phyloP scores from a whole-genome alignment of 1,140 invertebrate species.

The Penaeus chinensis region DNA sequence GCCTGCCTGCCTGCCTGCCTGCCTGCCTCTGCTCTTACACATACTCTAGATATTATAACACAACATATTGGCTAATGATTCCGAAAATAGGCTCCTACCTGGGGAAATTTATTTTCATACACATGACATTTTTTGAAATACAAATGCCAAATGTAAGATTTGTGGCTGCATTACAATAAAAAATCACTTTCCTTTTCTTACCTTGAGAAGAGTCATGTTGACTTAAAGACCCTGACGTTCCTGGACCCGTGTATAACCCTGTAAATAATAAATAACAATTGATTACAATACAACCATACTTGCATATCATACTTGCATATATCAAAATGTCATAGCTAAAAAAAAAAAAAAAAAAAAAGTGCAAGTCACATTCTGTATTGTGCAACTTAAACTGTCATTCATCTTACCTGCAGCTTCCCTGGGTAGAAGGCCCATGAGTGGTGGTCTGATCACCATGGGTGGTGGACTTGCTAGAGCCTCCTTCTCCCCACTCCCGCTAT shows the following conservation, averaged over 20 bases:
- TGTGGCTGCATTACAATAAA: slow-evolving; percentile 28
- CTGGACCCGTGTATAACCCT: slow-evolving; percentile 60
- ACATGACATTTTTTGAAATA: too few species aligned
- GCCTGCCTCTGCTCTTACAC: too few species aligned
- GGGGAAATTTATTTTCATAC: too few species aligned
- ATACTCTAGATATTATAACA: too few species aligned
- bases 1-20: too few species aligned
- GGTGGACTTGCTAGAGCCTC: slow-evolving; percentile 59
- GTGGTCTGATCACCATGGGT: slow-evolving; percentile 63
- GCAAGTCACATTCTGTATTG: neutral
- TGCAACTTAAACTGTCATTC: too few species aligned
- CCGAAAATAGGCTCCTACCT: too few species aligned
- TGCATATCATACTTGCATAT: neutral
- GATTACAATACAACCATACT: neutral
- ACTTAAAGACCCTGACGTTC: slow-evolving; percentile 61
- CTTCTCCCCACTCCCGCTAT: slow-evolving; percentile 49
- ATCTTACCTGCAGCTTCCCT: slow-evolving; percentile 59
- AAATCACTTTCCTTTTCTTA: slow-evolving; percentile 36
- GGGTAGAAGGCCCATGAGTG: slow-evolving; percentile 60
- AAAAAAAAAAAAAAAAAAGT: neutral
- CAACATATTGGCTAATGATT: too few species aligned
- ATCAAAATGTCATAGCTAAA: neutral
- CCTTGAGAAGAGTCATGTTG: slow-evolving; percentile 62
- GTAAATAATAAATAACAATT: neutral
- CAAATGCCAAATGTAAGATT: neutral